phyloP scores from a whole-genome alignment of 2,888 invertebrate genomes.

The Cephus sareptanus region DNA sequence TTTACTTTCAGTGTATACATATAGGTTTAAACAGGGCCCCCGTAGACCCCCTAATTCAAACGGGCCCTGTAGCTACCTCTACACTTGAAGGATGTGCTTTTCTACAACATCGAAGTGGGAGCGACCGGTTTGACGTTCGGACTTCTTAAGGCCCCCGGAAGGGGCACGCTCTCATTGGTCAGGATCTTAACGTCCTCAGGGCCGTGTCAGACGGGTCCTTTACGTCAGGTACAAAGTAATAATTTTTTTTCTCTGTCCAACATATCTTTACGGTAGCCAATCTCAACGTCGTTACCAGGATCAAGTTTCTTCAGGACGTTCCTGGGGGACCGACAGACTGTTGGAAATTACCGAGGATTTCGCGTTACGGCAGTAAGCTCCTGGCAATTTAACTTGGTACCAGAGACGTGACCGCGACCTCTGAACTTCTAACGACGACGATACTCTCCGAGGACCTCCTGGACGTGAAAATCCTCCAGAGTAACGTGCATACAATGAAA shows the following conservation, averaged over 20 bases:
- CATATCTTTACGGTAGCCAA: neutral
- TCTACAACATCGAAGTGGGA: conserved; percentile 27
- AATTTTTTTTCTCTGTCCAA: neutral
- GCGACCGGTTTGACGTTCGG: conserved; percentile 35
- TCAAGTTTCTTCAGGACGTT: neutral
- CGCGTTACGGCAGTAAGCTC: neutral
- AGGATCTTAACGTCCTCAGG: neutral
- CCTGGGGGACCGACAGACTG: neutral
- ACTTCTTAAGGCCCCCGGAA: conserved; percentile 17
- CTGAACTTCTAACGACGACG: neutral
- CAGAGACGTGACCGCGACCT: neutral
- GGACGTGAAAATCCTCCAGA: neutral
- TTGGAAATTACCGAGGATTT: neutral
- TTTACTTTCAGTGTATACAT: neutral
- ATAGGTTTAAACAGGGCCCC: conserved; percentile 10
- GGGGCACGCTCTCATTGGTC: conserved; percentile 27
- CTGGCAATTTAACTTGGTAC: neutral
- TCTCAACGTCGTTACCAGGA: neutral
- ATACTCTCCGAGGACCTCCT: neutral
- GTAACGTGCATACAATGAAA: neutral
- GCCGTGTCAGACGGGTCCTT: neutral
- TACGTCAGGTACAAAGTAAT: neutral
- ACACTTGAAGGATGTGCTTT: conserved; percentile 25
- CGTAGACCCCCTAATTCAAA: conserved; percentile 31
- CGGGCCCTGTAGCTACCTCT: conserved; percentile 18